phyloP scores from a whole-genome alignment of 2,113 vertebrate species.

The Willisornis vidua region DNA sequence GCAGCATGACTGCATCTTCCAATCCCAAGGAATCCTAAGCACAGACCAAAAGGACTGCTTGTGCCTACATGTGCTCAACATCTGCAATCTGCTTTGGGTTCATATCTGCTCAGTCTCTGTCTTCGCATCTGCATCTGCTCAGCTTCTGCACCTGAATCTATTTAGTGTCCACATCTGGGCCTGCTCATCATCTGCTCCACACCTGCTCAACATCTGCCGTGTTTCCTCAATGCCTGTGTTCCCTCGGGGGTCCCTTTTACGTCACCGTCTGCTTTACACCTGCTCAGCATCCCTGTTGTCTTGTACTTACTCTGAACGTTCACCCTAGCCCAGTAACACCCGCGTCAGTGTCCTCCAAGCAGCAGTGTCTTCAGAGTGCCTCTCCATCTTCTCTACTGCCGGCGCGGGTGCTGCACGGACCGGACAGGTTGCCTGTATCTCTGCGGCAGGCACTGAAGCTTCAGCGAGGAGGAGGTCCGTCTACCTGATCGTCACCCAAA shows the following conservation, averaged over 20 bases:
- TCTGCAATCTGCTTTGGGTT: neutral
- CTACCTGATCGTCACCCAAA: neutral
- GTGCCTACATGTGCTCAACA: conserved; percentile 26
- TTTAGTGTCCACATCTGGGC: neutral
- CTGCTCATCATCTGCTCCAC: conserved; percentile 11
- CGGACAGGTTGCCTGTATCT: neutral
- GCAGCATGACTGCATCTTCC: neutral
- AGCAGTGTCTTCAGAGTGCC: neutral
- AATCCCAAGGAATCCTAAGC: neutral
- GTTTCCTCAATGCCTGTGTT: neutral
- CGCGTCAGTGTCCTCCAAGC: neutral
- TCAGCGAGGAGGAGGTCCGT: neutral
- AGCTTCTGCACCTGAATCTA: conserved; percentile 40
- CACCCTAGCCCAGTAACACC: neutral
- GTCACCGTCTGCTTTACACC: neutral
- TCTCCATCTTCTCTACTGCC: neutral
- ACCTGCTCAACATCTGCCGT: conserved; percentile 31
- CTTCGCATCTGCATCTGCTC: conserved; percentile 42
- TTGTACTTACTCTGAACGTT: neutral
- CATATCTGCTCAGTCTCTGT: conserved; percentile 33
- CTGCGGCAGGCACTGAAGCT: neutral
- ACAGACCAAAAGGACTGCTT: neutral
- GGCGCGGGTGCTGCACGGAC: neutral
- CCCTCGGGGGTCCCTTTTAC: neutral
- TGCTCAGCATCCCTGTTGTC: neutral